Base-by-base conservation (phyloP, 2,113 vertebrate genomes). In the Myrmecophaga tridactyla region DNA sequence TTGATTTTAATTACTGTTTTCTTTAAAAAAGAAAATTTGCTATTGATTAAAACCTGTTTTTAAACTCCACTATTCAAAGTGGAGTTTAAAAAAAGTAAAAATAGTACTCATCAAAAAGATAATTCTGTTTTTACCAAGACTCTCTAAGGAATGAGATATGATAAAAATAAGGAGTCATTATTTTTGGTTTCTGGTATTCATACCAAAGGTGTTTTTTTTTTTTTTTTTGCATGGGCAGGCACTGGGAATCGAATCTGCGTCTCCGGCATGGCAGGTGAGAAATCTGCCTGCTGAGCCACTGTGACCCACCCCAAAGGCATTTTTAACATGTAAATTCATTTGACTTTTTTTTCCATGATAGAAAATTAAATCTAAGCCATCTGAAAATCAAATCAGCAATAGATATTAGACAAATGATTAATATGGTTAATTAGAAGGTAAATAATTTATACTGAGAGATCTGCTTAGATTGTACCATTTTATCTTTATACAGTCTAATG, bases 261-360 rank as follows among this genome's bases (percentile, higher is more conserved):
- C n/a, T n/a, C n/a, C n/a, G n/a, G n/a, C n/a, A n/a, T n/a, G n/a
- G n/a, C n/a, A n/a, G n/a, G n/a, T n/a, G n/a, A n/a, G n/a, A n/a
- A n/a, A n/a, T n/a, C n/a, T n/a, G n/a, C n/a, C n/a, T n/a, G n/a
- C n/a, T n/a, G n/a, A n/a, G n/a, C n/a, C n/a, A n/a, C n/a, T n/a
- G n/a, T n/a, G n/a, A n/a, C n/a, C n/a, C n/a, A n/a, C n/a, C n/a
- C n/a, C n/a, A n/a, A n/a, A n/a, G n/a, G 51, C 39, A 76, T 58
- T 80, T 90, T 95, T 96, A 90, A 10, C n/a, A 34, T 4, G 13
- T 15, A 76, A 56, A 87, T 90, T 89, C 31, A 84, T 96, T 43
- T 69, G 13, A 69, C 39, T 67, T 86, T 56, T 12, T 85, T 94
- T 85, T 94, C 18, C 9, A 62, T 69, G 78, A 88, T 18, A 82